Percentiles rank a stretch among this genome's conserved stretches.
These are phyloP conservation scores for Temnothorax longispinosus DNA, from an alignment of 1,140 invertebrate genomes.

Conservation along the genomic window DNA sequence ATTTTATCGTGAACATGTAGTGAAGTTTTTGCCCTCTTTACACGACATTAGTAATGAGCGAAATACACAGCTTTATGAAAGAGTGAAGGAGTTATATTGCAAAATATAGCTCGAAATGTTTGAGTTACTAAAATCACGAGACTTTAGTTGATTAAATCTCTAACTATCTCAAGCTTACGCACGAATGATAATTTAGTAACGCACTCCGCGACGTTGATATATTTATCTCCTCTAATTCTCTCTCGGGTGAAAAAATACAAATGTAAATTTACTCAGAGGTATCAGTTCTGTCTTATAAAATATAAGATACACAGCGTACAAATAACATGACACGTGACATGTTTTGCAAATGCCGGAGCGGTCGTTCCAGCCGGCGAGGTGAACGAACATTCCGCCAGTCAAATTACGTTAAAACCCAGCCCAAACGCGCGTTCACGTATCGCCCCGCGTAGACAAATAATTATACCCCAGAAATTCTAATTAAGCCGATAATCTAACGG, in stretches of 20 bases:
- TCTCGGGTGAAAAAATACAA: background rate
- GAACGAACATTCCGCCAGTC: background rate
- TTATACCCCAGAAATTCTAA: slow-evolving; percentile 39
- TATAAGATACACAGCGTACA: background rate
- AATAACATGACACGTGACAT: background rate
- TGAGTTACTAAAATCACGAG: background rate
- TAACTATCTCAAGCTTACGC: background rate
- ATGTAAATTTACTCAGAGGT: background rate
- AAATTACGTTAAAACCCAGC: slow-evolving; percentile 8
- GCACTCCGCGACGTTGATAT: background rate
- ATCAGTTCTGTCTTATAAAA: background rate
- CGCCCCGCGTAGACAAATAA: slow-evolving; percentile 9
- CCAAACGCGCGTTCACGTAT: background rate
- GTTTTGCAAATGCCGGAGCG: background rate
- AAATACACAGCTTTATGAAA: background rate
- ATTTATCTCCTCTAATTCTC: background rate
- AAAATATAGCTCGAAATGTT: background rate
- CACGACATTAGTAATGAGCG: background rate
- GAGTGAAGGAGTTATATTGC: background rate
- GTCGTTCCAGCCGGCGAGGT: background rate
- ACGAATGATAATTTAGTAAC: background rate
- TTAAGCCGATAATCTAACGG: slow-evolving; percentile 26
- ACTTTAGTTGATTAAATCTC: background rate
- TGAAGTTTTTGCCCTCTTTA: background rate
- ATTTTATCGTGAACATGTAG: background rate